These are phyloP conservation scores for Podilymbus podiceps DNA, from an alignment of 2,113 vertebrate species.

Conservation along the genomic window DNA sequence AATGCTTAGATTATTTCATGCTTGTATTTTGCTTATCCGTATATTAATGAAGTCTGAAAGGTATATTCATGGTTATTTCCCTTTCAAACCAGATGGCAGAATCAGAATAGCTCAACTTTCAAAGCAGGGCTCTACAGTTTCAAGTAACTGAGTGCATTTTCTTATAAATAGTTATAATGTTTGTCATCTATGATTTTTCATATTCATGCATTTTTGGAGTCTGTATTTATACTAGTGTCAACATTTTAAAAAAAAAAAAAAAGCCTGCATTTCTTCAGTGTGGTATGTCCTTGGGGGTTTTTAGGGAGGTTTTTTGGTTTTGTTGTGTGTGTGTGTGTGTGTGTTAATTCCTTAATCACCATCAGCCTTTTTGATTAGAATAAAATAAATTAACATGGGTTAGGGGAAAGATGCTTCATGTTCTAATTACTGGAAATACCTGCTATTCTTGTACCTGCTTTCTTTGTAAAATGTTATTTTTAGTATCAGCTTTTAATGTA, in stretches of 20 bases:
- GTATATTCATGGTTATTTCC: background rate
- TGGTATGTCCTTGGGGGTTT: background rate
- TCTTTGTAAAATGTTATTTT: background rate
- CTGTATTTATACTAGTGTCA: background rate
- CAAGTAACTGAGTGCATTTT: background rate
- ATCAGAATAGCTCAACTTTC: background rate
- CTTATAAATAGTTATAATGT: background rate
- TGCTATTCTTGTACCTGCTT: background rate
- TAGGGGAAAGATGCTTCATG: background rate
- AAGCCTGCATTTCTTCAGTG: background rate
- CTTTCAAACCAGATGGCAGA: slow-evolving; percentile 22
- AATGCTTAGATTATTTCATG: background rate
- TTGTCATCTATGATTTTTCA: background rate
- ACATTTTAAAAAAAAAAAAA: background rate
- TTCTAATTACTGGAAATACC: background rate
- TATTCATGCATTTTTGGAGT: background rate
- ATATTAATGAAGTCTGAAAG: background rate
- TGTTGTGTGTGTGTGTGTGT: too few relatives aligned
- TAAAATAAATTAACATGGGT: background rate
- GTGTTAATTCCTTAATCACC: background rate
- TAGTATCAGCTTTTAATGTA: background rate
- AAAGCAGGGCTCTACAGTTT: slow-evolving; percentile 3
- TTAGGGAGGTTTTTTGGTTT: too few relatives aligned
- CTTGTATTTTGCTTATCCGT: background rate
- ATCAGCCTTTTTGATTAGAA: background rate